Percentiles rank a stretch among this genome's conserved stretches.
Evolutionary conservation across 2,113 vertebrate genomes (phyloP).

Genomic region (Thermophis baileyi): DNA sequence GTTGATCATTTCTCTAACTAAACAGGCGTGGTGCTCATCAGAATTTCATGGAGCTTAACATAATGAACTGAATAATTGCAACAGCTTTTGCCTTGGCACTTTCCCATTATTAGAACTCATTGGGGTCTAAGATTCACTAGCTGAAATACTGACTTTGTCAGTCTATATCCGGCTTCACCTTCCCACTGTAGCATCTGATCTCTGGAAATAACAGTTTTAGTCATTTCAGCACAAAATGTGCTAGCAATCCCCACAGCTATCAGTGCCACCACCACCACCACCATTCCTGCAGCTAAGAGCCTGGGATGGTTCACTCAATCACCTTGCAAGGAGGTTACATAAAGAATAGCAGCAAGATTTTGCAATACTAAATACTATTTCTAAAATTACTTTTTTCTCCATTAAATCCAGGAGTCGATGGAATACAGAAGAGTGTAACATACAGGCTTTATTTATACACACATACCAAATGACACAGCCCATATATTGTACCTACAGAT

Average conservation of each 20-base stretch:
- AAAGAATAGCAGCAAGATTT: constrained; percentile 54
- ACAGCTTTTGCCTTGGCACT: constrained; percentile 5
- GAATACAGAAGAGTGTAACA: constrained; percentile 33
- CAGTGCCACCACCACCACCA: background rate
- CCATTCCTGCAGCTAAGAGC: constrained; percentile 18
- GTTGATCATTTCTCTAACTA: background rate
- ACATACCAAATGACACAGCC: constrained; percentile 38
- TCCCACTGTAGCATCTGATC: background rate
- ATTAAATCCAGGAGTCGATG: constrained; percentile 45
- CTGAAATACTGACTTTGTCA: background rate
- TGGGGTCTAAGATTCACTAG: constrained; percentile 5
- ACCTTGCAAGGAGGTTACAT: constrained; percentile 37
- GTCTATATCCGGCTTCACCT: constrained; percentile 16
- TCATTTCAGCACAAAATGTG: constrained; percentile 39
- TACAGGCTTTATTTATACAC: constrained; percentile 43
- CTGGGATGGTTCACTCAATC: constrained; percentile 48
- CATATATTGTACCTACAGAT: constrained; percentile 36
- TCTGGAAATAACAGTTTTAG: constrained; percentile 18
- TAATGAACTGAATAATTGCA: background rate
- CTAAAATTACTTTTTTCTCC: constrained; percentile 56
- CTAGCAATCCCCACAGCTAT: constrained; percentile 5
- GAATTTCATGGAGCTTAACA: constrained; percentile 1
- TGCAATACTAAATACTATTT: constrained; percentile 57
- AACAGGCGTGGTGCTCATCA: background rate
- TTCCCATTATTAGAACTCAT: background rate